Base-by-base conservation (phyloP, 2,113 vertebrate species). In the Perca flavescens region DNA sequence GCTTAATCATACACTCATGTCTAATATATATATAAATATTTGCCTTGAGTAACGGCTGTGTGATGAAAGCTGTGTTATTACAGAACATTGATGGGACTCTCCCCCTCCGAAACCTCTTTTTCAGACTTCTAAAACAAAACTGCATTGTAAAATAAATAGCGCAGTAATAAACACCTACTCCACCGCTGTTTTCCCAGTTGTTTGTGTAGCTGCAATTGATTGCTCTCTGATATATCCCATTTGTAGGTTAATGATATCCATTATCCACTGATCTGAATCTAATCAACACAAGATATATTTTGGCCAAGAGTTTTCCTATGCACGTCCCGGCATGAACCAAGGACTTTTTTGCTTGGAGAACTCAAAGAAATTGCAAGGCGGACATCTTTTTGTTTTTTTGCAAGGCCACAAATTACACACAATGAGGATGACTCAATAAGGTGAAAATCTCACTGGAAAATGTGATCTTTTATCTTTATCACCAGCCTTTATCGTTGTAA, bases 201-300 rank as follows among this genome's bases (percentile, higher is more conserved):
- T 93, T 93, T 89, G 63, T 28, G 79, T 88, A 86, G 87, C 87
- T 89, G 82, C 68, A 22, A 89, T 80, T 46, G 28, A 83, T 87
- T 69, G 60, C 46, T 65, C 73, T 73, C 53, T 80, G 62, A 79
- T 83, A 52, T 34, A 74, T 79, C 72, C 67, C 60, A 86, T 89
- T 89, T 69, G 57, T 64, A 63, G 74, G 79, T 79, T 87, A 89
- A 91, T 80, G 11, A 70, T 69, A 52, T 46, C 74, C 71, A 92
- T 90, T 90, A 86, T 46, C 61, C 67, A 78, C 71, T 80, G 58
- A 84, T 85, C 53, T 80, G 75, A 83, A 88, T 74, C 78, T 80
- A 92, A 85, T 69, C 43, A 76, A 83, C n/a, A 12, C 36, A 68
- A 69, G 53, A 57, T 76, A 67, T 72, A 40, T 73, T 85, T 73